Evolutionary conservation across 2,888 invertebrate species (phyloP), one percentile per base, ranked within the genome.

Genomic region (Imbricaverruca yamaguchii): DNA sequence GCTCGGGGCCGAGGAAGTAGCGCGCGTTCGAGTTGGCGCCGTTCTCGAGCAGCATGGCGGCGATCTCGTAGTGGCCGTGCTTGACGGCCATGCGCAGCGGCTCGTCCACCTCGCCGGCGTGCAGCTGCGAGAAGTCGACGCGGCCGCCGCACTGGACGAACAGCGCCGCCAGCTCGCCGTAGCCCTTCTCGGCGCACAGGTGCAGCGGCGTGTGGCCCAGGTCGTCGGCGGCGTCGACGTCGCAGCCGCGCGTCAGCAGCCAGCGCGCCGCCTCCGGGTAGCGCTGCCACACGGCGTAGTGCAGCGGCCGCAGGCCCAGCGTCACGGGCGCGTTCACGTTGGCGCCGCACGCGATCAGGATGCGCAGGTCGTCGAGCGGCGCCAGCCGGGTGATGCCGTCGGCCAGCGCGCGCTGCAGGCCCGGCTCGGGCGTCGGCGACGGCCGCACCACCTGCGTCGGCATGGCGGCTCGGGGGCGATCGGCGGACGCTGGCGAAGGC

Each of bases 121-220:
- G 92, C 84, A 92, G 91, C n/a, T 90, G 90, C 15, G 92, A 88
- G 87, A 93, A 94, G 87, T 94, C 93, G 55, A 95, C 93, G 83
- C 92, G 91, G 0, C 94, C 94, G 0, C 94, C 93, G 84, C 92
- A 91, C 83, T 92, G 90, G 15, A 96, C 88, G 12, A 96, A 88
- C 15, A 94, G 87, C 84, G 92, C 87, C 83, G 89, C 86, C 84
- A 86, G 85, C 65, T 86, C 86, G n/a, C 87, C 87, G 86, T 88
- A 93, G 89, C 94, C 95, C 85, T 94, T 93, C 85, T 96, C 94
- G 0, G 96, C 93, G n/a, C 94, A 93, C 18, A 97, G 89, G 88
- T 97, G 97, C 78, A 97, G 88, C 0, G 96, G 93, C 82, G 95
- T 94, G 87, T 96, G 96, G 0, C 96, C 97, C 84, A 95, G 94